Percentiles rank a stretch among this genome's conserved stretches.
phyloP scores from a whole-genome alignment of 2,888 invertebrate species.

The Osmoderma eremita region DNA sequence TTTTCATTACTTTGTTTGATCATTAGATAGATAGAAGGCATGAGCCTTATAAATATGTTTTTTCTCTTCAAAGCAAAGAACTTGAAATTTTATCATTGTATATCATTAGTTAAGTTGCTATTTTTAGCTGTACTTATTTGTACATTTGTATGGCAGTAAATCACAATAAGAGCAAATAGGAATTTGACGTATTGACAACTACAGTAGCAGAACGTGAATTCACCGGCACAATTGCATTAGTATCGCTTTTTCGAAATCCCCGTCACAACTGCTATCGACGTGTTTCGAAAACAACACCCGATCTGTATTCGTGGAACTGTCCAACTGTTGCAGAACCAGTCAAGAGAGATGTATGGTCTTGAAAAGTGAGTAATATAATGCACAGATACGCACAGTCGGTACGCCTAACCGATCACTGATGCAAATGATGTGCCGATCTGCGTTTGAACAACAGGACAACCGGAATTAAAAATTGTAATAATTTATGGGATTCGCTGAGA shows the following conservation, averaged over 20 bases:
- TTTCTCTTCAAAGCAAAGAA: too few relatives aligned
- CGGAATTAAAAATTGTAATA: slow-evolving; percentile 34
- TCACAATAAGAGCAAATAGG: too few relatives aligned
- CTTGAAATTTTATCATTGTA: too few relatives aligned
- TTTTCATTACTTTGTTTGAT: too few relatives aligned
- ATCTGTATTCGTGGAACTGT: slow-evolving; percentile 23
- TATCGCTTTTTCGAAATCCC: slow-evolving; percentile 10
- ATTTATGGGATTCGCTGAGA: slow-evolving; percentile 16
- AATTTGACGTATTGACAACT: too few relatives aligned
- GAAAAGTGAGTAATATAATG: slow-evolving; percentile 20
- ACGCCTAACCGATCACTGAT: slow-evolving; percentile 4
- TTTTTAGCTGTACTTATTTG: too few relatives aligned
- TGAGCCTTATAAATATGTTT: too few relatives aligned
- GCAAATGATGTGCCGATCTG: slow-evolving; percentile 23
- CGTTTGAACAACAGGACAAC: slow-evolving; percentile 11
- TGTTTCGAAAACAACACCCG: slow-evolving; percentile 20
- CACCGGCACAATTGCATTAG: slow-evolving; percentile 7
- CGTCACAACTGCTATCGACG: slow-evolving; percentile 15
- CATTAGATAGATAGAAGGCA: too few relatives aligned
- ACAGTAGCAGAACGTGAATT: too few relatives aligned
- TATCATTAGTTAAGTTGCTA: too few relatives aligned
- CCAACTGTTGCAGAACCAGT: slow-evolving; percentile 31
- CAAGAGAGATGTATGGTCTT: slow-evolving; percentile 26
- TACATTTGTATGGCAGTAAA: too few relatives aligned
- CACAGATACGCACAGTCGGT: background rate